Percentiles rank a stretch among this genome's conserved stretches.
Conservation (phyloP, 2,888 invertebrate species). For the Drosophila maculinotata region DNA sequence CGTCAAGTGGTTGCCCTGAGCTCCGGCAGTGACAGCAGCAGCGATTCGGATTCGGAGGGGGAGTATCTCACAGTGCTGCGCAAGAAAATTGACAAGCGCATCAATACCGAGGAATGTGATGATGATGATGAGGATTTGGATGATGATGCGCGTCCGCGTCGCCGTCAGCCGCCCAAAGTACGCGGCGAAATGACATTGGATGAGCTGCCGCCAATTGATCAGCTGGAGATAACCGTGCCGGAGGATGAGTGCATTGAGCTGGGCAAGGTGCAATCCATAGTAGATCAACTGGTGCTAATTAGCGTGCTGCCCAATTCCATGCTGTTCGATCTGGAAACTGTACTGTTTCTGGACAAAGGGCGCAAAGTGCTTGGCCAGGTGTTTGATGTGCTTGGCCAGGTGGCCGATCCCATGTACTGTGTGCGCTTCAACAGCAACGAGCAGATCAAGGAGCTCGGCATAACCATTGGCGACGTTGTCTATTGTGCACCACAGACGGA, state of each 20-base stretch:
- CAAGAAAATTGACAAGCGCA: slow-evolving; percentile 74
- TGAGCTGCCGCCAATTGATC: slow-evolving; percentile 93
- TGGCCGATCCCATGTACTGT: slow-evolving; percentile 93
- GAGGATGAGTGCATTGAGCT: slow-evolving; percentile 90
- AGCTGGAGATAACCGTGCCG: slow-evolving; percentile 91
- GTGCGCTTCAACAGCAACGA: slow-evolving; percentile 94
- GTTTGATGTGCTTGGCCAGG: slow-evolving; percentile 96
- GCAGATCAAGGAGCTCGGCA: slow-evolving; percentile 90
- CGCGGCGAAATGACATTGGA: slow-evolving; percentile 86
- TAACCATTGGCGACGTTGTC: slow-evolving; percentile 89
- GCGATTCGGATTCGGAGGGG: slow-evolving; percentile 67
- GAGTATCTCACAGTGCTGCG: slow-evolving; percentile 76
- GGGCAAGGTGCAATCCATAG: slow-evolving; percentile 90
- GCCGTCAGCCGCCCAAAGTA: slow-evolving; percentile 75
- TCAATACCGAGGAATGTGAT: slow-evolving; percentile 68
- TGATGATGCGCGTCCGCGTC: slow-evolving; percentile 51
- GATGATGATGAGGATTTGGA: slow-evolving; percentile 77
- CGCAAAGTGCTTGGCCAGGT: slow-evolving; percentile 90
- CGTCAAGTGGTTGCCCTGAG: slow-evolving; percentile 71
- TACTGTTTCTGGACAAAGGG: slow-evolving; percentile 93
- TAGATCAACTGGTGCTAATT: slow-evolving; percentile 92
- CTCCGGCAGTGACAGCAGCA: slow-evolving; percentile 66
- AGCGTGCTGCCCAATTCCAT: slow-evolving; percentile 89
- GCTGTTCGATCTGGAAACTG: slow-evolving; percentile 93
- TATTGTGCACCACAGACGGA: slow-evolving; percentile 93